Evolutionary conservation across 2,113 vertebrate genomes (phyloP), one percentile per base, ranked within the genome.

Genomic region (Syngnathoides biaculeatus): DNA sequence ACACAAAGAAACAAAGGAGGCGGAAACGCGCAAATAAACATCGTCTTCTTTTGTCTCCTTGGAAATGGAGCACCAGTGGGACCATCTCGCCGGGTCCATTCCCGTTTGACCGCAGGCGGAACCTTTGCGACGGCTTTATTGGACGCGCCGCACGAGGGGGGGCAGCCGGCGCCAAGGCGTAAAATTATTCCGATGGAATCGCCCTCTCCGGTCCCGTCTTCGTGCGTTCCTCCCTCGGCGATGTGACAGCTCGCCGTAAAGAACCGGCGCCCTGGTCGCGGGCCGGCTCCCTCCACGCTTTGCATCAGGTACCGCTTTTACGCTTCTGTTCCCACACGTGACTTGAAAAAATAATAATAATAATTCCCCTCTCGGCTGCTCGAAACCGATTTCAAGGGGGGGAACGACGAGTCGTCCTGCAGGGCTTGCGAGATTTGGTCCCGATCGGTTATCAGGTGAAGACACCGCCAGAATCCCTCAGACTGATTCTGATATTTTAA

Each of bases 11-110:
- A 81, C n/a, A 69, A 45, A 87, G 85, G 83, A 83, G 5, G 58
- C 82, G 86, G 84, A 86, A 89, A 86, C 85, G 89, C 85, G 88
- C 89, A 87, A 90, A 90, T 90, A 89, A 90, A 90, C 85, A 88
- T 89, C 87, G 86, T 89, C 82, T 12, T 55, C 87, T 89, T 90
- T 88, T 86, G 85, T 90, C 87, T 86, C 87, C 86, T 84, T 20
- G 62, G 60, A 68, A 83, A 77, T 80, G 83, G 69, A 11, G 52
- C 66, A n/a, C n/a, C 57, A 47, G 73, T 87, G 75, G 60, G 71
- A 68, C 83, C 53, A 19, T 19, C 9, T 6, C 19, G 19, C 17
- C 22, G 9, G 11, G 59, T 13, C 9, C 12, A 12, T 43, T 45
- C 42, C 20, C 20, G 11, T 22, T 15, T 45, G 40, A 40, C 19